Conservation (phyloP, 2,113 vertebrate genomes). For the Trichechus manatus region DNA sequence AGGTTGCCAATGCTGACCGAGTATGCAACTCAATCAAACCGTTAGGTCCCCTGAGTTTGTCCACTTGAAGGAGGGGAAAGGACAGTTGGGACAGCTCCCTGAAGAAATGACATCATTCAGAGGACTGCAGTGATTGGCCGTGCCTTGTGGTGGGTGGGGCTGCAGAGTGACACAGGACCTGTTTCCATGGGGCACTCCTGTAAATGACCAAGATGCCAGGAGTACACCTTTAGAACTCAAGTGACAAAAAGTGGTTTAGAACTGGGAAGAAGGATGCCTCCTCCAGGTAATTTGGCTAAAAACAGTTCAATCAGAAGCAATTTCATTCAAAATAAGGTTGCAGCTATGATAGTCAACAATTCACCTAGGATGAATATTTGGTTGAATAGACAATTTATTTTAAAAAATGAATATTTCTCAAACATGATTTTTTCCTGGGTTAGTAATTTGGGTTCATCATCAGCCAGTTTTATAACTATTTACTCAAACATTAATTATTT, state of each 20-base stretch:
- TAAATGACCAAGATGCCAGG: too few species aligned
- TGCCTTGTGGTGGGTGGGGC: neutral
- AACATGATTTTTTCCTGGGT: neutral
- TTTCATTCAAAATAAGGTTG: conserved; percentile 47
- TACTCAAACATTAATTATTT: neutral
- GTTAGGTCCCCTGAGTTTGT: neutral
- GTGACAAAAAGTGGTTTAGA: conserved; percentile 16
- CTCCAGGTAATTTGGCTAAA: neutral
- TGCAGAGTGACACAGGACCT: neutral
- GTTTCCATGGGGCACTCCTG: too few species aligned
- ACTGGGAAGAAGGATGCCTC: neutral
- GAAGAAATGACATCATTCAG: neutral
- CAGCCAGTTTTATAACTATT: neutral
- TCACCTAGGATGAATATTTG: conserved; percentile 37
- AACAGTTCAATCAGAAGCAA: neutral
- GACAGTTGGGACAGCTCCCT: neutral
- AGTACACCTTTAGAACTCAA: neutral
- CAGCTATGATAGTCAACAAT: neutral
- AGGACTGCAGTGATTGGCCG: too few species aligned
- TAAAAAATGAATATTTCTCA: conserved; percentile 27
- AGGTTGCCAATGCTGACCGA: neutral
- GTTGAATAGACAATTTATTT: neutral
- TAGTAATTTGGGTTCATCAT: neutral
- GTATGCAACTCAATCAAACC: neutral
- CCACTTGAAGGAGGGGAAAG: neutral